A percentile compares a stretch with the other conserved stretches of the same genome.
Evolutionary conservation across 1,140 invertebrate species (phyloP).

Genomic region (Solenopsis fugax): DNA sequence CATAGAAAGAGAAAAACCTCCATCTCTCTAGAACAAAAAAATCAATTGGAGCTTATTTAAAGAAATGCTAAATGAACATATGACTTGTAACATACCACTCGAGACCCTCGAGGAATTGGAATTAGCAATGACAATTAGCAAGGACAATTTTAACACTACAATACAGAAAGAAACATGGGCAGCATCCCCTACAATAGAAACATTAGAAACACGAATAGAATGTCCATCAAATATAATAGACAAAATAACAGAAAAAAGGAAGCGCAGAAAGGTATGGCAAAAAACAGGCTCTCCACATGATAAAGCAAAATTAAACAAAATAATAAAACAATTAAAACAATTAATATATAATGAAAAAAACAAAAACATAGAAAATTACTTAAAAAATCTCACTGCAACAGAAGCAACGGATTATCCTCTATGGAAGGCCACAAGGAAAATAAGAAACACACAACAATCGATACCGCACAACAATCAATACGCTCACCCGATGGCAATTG

Average conservation of each 20-base stretch:
- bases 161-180: not conserved
- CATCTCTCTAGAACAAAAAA: not conserved
- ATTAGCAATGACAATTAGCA: not conserved
- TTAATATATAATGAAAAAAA: too few relatives aligned
- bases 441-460: slow-evolving; percentile 52
- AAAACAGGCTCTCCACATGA: slow-evolving; percentile 9
- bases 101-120: not conserved
- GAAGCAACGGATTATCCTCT: slow-evolving; percentile 65
- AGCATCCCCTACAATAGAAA: not conserved
- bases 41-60: not conserved
- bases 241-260: slow-evolving; percentile 52
- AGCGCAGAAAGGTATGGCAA: slow-evolving; percentile 36
- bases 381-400: not conserved
- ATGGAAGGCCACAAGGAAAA: slow-evolving; percentile 66
- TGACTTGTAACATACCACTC: not conserved
- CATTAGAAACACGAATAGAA: not conserved
- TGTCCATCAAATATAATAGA: not conserved
- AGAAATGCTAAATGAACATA: not conserved
- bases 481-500: slow-evolving; percentile 43
- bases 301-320: slow-evolving; percentile 41
- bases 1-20: not conserved
- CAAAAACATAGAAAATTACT: not conserved
- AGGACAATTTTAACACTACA: not conserved
- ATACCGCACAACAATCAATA: slow-evolving; percentile 62
- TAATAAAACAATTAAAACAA: slow-evolving; percentile 8